Conservation (phyloP, 2,797 vertebrate genomes). For the Eurystomus glaucurus region DNA sequence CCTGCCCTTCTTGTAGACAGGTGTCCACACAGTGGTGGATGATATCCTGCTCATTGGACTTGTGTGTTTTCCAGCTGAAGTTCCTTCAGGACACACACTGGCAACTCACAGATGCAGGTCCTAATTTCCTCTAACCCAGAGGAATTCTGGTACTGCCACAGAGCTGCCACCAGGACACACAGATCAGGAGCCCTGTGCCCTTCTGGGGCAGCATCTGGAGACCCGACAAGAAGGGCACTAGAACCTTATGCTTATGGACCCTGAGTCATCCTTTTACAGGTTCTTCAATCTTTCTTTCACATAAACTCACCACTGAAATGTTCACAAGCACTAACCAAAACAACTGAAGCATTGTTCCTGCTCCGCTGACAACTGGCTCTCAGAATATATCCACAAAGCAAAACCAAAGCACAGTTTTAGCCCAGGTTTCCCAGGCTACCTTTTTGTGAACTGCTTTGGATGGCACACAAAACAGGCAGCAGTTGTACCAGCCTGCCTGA, state of each 20-base stretch:
- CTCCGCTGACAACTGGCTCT: not conserved
- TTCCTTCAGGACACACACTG: not conserved
- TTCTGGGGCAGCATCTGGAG: not conserved
- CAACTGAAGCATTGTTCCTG: fast-evolving
- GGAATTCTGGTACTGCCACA: not conserved
- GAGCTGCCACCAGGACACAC: not conserved
- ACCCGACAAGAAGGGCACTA: too few species aligned
- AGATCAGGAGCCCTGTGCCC: not conserved
- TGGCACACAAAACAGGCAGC: fast-evolving
- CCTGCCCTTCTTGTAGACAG: too few species aligned
- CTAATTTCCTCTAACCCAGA: not conserved
- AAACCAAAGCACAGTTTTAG: not conserved
- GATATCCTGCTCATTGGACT: not conserved
- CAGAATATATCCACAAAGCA: not conserved
- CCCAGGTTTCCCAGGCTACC: not conserved
- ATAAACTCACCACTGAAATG: not conserved
- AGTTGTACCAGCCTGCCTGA: not conserved
- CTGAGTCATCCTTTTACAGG: not conserved
- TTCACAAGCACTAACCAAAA: not conserved
- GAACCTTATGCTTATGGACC: not conserved
- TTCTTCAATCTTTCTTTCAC: not conserved
- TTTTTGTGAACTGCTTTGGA: not conserved
- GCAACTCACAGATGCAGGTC: not conserved
- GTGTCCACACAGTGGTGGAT: too few species aligned
- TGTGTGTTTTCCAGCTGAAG: not conserved